phyloP scores from a whole-genome alignment of 1,140 invertebrate species.

The Papilio dardanus region DNA sequence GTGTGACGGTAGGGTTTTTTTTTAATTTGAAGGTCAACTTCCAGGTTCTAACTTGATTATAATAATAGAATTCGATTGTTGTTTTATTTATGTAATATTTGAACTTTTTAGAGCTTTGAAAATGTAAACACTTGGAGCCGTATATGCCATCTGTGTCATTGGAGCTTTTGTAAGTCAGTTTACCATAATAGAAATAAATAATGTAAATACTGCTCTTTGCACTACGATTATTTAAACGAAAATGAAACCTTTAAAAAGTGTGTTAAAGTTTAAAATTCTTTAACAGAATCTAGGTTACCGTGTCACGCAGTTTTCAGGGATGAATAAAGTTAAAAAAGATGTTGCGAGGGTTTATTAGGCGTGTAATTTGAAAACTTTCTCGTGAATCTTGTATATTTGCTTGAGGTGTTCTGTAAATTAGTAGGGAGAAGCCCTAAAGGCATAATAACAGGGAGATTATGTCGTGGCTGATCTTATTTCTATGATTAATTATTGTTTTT shows the following conservation, averaged over 20 bases:
- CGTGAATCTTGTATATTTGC: background rate
- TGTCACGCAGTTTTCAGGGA: background rate
- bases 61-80: slow-evolving; percentile 5
- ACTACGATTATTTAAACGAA: background rate
- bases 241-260: background rate
- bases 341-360: slow-evolving; percentile 10
- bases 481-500: background rate
- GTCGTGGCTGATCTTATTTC: background rate
- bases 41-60: slow-evolving; percentile 19
- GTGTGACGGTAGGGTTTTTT: slow-evolving; percentile 53
- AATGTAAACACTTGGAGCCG: too few relatives aligned
- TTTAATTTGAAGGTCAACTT: slow-evolving; percentile 40
- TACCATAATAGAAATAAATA: background rate
- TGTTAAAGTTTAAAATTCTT: slow-evolving; percentile 1
- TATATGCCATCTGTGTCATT: too few relatives aligned
- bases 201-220: background rate
- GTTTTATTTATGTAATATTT: background rate
- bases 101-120: too few relatives aligned
- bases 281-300: background rate
- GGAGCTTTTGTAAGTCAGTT: background rate
- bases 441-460: background rate
- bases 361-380: slow-evolving; percentile 30
- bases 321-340: slow-evolving; percentile 29
- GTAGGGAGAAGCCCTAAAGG: background rate
- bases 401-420: background rate